Percentiles rank a stretch among this genome's conserved stretches.
phyloP scores from a whole-genome alignment of 2,797 vertebrate genomes.

The Poeciliopsis gracilis region DNA sequence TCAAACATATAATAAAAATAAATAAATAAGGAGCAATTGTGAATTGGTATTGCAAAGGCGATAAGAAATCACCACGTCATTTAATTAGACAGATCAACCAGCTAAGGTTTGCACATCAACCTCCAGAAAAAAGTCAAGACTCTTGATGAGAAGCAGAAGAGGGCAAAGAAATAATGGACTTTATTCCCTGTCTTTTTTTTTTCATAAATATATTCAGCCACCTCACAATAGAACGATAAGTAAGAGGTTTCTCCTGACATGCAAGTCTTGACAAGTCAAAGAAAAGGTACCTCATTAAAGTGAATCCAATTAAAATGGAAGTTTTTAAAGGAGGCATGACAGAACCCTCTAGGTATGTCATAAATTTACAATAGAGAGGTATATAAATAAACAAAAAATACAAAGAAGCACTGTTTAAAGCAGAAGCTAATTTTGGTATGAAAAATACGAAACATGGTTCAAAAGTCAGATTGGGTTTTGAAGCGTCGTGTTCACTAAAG shows the following conservation, averaged over 20 bases:
- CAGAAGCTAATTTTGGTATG: neutral
- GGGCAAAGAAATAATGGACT: neutral
- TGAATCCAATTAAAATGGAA: neutral
- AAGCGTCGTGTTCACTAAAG: neutral
- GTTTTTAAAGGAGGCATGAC: slow-evolving; percentile 1
- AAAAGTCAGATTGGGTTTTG: neutral
- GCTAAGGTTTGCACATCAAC: slow-evolving; percentile 31
- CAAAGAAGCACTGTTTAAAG: neutral
- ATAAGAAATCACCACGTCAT: slow-evolving; percentile 28
- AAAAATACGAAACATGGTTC: neutral
- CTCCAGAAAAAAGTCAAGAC: neutral
- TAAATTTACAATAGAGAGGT: neutral
- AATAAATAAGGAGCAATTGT: neutral
- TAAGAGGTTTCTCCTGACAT: neutral
- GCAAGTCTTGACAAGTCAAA: neutral
- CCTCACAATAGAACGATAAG: neutral
- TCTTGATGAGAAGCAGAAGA: neutral
- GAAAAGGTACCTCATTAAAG: neutral
- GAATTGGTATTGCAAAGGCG: neutral
- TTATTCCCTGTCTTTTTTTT: neutral
- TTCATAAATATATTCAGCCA: neutral
- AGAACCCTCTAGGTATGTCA: neutral
- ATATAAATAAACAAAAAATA: neutral
- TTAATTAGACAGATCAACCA: slow-evolving; percentile 52
- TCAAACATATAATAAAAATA: neutral